Base-by-base conservation (phyloP, 2,113 vertebrate genomes). In the Ovis canadensis region DNA sequence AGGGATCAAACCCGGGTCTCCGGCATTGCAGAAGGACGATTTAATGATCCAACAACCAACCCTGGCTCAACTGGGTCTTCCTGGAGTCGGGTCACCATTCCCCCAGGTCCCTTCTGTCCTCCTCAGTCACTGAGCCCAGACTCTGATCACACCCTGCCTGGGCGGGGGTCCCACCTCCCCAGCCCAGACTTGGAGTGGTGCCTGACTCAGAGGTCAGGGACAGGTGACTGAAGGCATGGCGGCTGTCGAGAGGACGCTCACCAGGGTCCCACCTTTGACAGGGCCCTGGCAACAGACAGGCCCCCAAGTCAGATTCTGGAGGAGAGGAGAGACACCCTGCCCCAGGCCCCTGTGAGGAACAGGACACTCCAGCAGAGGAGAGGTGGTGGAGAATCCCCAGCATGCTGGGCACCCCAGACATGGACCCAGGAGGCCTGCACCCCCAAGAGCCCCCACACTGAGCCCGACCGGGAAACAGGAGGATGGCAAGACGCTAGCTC, bases 1-100 rank as follows among this genome's bases (percentile, higher is more conserved):
- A 71, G 19, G 67, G 19, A 40, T 23, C 0, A 0, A 71, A 36
- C n/a, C 17, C 4, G 0, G 64, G 17, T 36, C n/a, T 71, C 64
- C 0, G 0, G 64, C 64, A 71, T 71, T 71, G 17, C 64, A 71
- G 8, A 17, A 36, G 60, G 8, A 71, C 21, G n/a, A 71, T 71
- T 71, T 71, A 36, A n/a, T 11, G 64, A 17, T 29, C 25, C 82
- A 59, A n/a, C 82, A 31, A 15, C 23, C 25, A 1, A 36, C 19
- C 33, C 54, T 9, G 2, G 40, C 7, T 10, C 55, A n/a, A 1
- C 5, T 5, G 19, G 16, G 2, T 36, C 31, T 77, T 29, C 8
- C 43, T 54, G 29, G 82, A 77, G 31, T 36, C 2, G 1, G 54
- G 16, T 36, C 14, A 19, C 5, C 6, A 7, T 7, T 36, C 52